Evolutionary conservation across 1,140 invertebrate species (phyloP), one percentile per base, ranked within the genome.

Genomic region (Micrasema minimum): DNA sequence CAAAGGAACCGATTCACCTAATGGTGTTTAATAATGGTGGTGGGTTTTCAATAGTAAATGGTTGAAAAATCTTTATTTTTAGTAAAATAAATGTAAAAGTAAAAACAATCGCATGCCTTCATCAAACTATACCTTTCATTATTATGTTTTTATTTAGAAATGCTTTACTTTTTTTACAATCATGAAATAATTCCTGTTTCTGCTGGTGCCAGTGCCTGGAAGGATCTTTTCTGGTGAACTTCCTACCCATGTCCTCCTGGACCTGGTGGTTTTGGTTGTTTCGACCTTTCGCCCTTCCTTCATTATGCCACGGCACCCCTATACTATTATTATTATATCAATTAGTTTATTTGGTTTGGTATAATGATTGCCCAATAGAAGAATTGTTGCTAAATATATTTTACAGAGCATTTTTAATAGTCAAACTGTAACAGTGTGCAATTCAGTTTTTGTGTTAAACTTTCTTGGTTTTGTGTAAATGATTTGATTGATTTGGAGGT

Each of bases 311-410:
- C 68, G 71, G 68, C 68, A 68, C 57, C 62, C n/a, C n/a, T n/a
- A n/a, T n/a, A n/a, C n/a, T n/a, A n/a, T n/a, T 66, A 66, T 57
- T 37, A 57, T 62, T 20, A 1, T 20, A 66, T 65, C 69, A 50
- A 16, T 66, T 69, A 67, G 51, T 41, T 68, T n/a, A n/a, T 59
- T 67, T 53, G n/a, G 20, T 62, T 45, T 62, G 38, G 45, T 11
- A 57, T 50, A 69, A 69, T 74, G 72, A 72, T 45, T 69, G 72
- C 66, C n/a, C 67, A 20, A 74, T 74, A 74, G 72, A 74, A 66
- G 38, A 37, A 70, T 65, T 74, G 72, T 69, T 70, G 53, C 72
- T 66, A 46, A 51, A 41, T 62, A 46, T 45, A 18, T 46, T 18
- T 45, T 23, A 45, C 7, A 62, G 57, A 22, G 12, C 37, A 43